A percentile compares a stretch with the other conserved stretches of the same genome.
These are phyloP conservation scores for Polypedilum pembai DNA, from an alignment of 1,140 invertebrate genomes.

Conservation along the genomic window DNA sequence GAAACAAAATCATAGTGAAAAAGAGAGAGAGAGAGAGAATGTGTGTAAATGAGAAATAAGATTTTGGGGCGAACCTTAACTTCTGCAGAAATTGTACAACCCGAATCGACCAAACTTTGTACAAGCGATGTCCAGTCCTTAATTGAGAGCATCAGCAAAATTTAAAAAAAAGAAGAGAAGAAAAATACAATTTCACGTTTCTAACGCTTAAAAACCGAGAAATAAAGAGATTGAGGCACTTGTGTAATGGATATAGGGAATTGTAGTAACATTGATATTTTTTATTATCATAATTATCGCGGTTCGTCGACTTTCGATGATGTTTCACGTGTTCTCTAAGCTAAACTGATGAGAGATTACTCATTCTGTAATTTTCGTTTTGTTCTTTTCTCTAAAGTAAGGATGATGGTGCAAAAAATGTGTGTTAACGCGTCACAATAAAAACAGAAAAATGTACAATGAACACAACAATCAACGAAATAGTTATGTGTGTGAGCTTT, in stretches of 20 bases:
- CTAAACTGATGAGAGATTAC: no score
- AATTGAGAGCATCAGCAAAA: constrained; percentile 30
- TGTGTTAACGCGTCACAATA: no score
- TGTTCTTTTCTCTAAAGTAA: no score
- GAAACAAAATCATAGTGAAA: neutral
- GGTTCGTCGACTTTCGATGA: neutral
- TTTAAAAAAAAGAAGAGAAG: constrained; percentile 27
- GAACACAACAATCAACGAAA: no score
- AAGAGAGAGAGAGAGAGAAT: constrained; percentile 31
- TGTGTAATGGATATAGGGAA: no score
- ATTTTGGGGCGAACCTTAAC: constrained; percentile 51
- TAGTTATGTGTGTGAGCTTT: no score
- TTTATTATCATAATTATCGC: neutral
- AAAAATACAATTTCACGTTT: constrained; percentile 23
- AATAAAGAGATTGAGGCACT: neutral
- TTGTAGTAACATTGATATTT: no score
- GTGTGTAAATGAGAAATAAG: constrained; percentile 30
- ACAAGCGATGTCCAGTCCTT: constrained; percentile 73
- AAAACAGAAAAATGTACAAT: no score
- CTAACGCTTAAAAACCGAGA: neutral
- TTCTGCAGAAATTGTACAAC: constrained; percentile 65
- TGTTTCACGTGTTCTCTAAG: neutral
- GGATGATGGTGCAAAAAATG: no score
- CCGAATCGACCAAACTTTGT: constrained; percentile 68
- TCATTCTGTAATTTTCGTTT: no score